These are phyloP conservation scores for Plecturocebus donacophilus DNA, from an alignment of 2,113 vertebrate species.

Conservation along the genomic window DNA sequence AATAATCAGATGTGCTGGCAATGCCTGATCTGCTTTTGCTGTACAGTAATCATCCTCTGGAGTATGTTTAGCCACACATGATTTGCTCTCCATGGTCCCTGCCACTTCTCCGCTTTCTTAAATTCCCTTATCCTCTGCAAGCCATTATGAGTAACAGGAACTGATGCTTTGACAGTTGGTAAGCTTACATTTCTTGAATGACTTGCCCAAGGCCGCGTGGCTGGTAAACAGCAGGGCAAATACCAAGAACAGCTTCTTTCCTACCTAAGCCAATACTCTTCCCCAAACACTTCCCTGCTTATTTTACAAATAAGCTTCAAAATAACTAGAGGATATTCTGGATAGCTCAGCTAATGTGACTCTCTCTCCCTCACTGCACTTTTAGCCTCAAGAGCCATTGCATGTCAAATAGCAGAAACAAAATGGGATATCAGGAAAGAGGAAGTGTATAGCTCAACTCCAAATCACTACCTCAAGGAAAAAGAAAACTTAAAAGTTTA, in stretches of 20 bases:
- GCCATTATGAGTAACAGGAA: neutral
- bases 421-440: neutral
- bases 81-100: neutral
- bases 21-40: neutral
- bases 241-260: neutral
- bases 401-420: neutral
- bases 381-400: neutral
- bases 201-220: neutral
- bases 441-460: neutral
- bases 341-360: too few species aligned
- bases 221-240: neutral
- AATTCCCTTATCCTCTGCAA: neutral
- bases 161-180: neutral
- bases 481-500: neutral
- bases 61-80: neutral
- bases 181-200: neutral
- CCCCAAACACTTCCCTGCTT: neutral
- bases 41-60: neutral
- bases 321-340: neutral
- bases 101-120: neutral
- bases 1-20: neutral
- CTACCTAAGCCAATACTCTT: neutral
- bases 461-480: neutral
- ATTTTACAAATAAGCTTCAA: neutral
- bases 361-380: neutral